phyloP scores from a whole-genome alignment of 2,113 vertebrate genomes.

The Plectropomus leopardus region DNA sequence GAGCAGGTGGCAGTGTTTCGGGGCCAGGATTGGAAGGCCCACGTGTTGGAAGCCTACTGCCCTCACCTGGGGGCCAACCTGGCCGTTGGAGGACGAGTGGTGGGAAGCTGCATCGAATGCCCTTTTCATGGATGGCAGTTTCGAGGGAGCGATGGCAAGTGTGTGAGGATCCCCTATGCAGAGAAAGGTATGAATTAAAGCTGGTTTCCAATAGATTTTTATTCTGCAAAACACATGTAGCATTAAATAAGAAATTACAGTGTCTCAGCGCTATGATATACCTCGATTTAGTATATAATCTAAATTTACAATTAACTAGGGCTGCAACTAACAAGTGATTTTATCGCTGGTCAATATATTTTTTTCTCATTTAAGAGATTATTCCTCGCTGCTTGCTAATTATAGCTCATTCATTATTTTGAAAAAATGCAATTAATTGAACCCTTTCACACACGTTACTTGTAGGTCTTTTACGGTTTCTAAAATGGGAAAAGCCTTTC shows the following conservation, averaged over 20 bases:
- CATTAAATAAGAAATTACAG: no score
- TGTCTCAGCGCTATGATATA: no score
- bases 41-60: conserved; percentile 86
- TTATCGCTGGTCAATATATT: no score
- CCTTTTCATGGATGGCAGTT: conserved; percentile 90
- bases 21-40: conserved; percentile 76
- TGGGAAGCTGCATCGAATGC: conserved; percentile 87
- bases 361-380: no score
- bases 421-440: no score
- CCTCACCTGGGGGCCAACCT: conserved; percentile 89
- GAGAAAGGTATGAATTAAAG: conserved; percentile 80
- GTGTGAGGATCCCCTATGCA: conserved; percentile 82
- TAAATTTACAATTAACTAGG: no score
- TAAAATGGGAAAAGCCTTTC: not conserved
- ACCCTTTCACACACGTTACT: no score
- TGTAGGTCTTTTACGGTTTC: not conserved
- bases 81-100: conserved; percentile 82
- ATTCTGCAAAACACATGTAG: no score
- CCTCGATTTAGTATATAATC: no score
- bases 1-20: conserved; percentile 83
- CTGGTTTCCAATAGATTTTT: not conserved
- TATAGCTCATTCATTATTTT: no score
- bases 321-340: no score
- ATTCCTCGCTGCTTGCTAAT: no score
- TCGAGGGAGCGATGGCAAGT: conserved; percentile 84